Evolutionary conservation across 2,888 invertebrate genomes (phyloP), one percentile per base, ranked within the genome.

Genomic region (Dynastes tityus): DNA sequence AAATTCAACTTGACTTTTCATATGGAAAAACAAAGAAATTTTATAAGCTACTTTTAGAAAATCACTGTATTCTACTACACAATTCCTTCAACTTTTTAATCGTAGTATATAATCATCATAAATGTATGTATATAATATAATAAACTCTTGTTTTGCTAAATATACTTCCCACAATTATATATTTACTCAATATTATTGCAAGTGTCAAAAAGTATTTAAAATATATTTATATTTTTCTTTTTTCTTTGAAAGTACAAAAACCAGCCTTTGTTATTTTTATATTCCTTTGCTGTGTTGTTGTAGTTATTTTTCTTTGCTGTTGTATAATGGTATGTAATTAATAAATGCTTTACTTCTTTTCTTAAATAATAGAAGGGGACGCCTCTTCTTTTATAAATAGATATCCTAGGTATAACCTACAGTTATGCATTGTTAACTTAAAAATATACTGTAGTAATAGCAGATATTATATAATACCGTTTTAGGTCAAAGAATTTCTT

Each of bases 191-290:
- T 29, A 67, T 85, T 85, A 85, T 85, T 86, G 85, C 86, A 84
- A 84, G 85, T 86, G 84, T 84, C 85, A 85, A 86, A 86, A 85
- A 85, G 85, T 86, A 86, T 86, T 85, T 85, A 86, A 86, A 86
- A 86, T 86, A 86, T 85, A 85, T 84, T 82, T 79, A 80, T 81
- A n/a, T 22, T 5, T 58, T 81, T 78, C 80, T 81, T 55, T 22
- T 55, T 81, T 78, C 80, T 63, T 78, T 80, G 76, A 74, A 63
- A 74, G 61, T 74, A 74, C 61, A 65, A 77, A 79, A 79, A 79
- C 73, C 79, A 79, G 79, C 79, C 79, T 79, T 79, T 37, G 32
- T 71, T 65, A 49, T 67, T 79, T 61, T 67, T 79, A 22, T 22
- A 49, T 51, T 53, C 22, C 55, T 58, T 16, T 58, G 55, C 22